Evolutionary conservation across 2,888 invertebrate genomes (phyloP).

Genomic region (Himalopsyche japonica): DNA sequence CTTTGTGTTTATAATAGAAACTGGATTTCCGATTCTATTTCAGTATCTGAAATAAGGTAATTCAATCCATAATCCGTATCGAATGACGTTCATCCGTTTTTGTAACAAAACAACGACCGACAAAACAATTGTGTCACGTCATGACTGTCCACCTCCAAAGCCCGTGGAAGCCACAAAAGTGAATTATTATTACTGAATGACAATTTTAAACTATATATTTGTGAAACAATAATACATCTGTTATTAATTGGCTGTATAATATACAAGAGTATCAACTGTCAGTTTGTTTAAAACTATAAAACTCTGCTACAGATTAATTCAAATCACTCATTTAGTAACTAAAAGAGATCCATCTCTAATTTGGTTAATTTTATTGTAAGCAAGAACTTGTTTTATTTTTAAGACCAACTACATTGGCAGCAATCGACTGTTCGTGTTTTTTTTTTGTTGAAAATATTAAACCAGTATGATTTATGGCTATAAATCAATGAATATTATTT

Average conservation of each 20-base stretch:
- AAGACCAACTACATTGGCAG: background rate
- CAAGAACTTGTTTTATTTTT: too few relatives aligned
- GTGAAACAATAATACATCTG: too few relatives aligned
- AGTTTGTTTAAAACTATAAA: too few relatives aligned
- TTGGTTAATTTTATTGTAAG: too few relatives aligned
- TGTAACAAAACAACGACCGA: background rate
- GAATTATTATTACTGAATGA: background rate
- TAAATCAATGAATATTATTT: background rate
- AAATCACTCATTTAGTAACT: too few relatives aligned
- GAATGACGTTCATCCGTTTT: background rate
- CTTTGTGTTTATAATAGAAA: background rate
- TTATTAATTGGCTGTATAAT: too few relatives aligned
- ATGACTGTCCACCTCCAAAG: background rate
- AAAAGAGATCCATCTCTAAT: too few relatives aligned
- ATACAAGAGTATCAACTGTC: too few relatives aligned
- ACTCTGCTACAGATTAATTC: too few relatives aligned
- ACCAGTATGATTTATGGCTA: background rate
- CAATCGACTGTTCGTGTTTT: background rate
- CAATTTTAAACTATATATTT: background rate
- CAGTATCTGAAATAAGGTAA: background rate
- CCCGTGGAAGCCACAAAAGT: background rate
- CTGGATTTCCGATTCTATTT: background rate
- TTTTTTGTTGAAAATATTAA: background rate
- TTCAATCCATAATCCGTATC: background rate
- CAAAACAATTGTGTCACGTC: background rate